Conservation (phyloP, 2,797 vertebrate genomes). For the Enteromius fasciolatus region DNA sequence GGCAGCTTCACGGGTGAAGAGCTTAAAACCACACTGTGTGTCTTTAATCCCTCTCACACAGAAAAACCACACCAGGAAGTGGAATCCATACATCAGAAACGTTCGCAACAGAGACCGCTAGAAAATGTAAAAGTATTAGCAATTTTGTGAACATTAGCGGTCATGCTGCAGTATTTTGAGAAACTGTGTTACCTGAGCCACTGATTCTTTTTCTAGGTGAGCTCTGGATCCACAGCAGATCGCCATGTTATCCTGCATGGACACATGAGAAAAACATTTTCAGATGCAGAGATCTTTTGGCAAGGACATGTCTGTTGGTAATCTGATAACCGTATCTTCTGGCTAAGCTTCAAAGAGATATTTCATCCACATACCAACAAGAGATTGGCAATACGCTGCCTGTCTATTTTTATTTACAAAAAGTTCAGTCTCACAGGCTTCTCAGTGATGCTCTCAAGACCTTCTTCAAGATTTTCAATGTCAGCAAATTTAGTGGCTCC, state of each 20-base stretch:
- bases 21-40: slow-evolving; percentile 97
- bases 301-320: background rate
- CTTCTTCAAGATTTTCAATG: slow-evolving; percentile 90
- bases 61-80: slow-evolving; percentile 98
- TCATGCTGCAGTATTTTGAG: background rate
- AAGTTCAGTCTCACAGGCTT: slow-evolving; percentile 82
- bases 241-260: slow-evolving; percentile 86
- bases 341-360: background rate
- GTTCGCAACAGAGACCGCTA: slow-evolving; percentile 93
- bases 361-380: background rate
- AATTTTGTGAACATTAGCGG: no score
- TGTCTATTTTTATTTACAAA: background rate
- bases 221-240: slow-evolving; percentile 96
- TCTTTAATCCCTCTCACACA: slow-evolving; percentile 92
- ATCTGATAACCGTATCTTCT: background rate
- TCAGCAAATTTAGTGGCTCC: slow-evolving; percentile 96
- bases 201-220: slow-evolving; percentile 91
- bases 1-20: slow-evolving; percentile 92
- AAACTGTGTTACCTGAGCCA: slow-evolving; percentile 84
- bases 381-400: background rate
- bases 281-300: slow-evolving; percentile 5
- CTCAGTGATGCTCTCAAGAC: slow-evolving; percentile 78
- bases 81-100: slow-evolving; percentile 96
- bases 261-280: slow-evolving; percentile 37
- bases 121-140: background rate